These are phyloP conservation scores for Tillus elongatus DNA, from an alignment of 2,888 invertebrate genomes.

Conservation along the genomic window DNA sequence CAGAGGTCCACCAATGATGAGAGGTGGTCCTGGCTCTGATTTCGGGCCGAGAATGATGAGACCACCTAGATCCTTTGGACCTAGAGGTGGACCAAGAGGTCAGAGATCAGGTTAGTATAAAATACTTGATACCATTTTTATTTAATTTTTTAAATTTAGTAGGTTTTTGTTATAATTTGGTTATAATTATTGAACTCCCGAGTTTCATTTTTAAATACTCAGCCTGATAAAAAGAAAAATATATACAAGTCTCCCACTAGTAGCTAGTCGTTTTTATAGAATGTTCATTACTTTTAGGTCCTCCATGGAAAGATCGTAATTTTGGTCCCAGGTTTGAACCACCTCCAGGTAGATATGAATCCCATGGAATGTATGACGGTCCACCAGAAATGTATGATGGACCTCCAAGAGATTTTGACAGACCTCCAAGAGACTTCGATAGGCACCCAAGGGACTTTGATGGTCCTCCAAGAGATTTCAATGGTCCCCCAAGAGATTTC, in stretches of 20 bases:
- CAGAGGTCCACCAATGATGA: slow-evolving; percentile 22
- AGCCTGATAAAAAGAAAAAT: too few relatives aligned
- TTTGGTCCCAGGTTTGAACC: slow-evolving; percentile 9
- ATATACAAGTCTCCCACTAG: too few relatives aligned
- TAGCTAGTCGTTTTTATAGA: neutral
- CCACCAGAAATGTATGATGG: slow-evolving; percentile 29
- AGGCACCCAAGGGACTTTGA: slow-evolving; percentile 26
- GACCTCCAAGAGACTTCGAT: slow-evolving; percentile 21
- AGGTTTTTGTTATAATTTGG: slow-evolving; percentile 9
- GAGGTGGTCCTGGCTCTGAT: slow-evolving; percentile 30
- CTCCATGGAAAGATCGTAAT: slow-evolving; percentile 39
- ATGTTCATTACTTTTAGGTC: slow-evolving; percentile 20
- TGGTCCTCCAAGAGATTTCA: slow-evolving; percentile 21
- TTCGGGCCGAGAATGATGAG: slow-evolving; percentile 27
- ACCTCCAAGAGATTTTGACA: slow-evolving; percentile 31
- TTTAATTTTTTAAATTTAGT: slow-evolving; percentile 5
- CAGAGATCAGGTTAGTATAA: slow-evolving; percentile 12
- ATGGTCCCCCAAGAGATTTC: slow-evolving; percentile 22
- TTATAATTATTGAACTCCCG: slow-evolving; percentile 1
- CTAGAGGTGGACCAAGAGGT: slow-evolving; percentile 20
- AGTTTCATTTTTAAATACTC: too few relatives aligned
- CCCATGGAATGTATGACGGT: neutral
- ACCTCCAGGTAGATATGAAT: slow-evolving; percentile 5
- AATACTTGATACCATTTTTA: neutral
- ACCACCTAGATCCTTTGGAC: slow-evolving; percentile 24